A percentile compares a stretch with the other conserved stretches of the same genome.
Evolutionary conservation across 1,140 invertebrate genomes (phyloP).

Genomic region (Solenopsis invicta): DNA sequence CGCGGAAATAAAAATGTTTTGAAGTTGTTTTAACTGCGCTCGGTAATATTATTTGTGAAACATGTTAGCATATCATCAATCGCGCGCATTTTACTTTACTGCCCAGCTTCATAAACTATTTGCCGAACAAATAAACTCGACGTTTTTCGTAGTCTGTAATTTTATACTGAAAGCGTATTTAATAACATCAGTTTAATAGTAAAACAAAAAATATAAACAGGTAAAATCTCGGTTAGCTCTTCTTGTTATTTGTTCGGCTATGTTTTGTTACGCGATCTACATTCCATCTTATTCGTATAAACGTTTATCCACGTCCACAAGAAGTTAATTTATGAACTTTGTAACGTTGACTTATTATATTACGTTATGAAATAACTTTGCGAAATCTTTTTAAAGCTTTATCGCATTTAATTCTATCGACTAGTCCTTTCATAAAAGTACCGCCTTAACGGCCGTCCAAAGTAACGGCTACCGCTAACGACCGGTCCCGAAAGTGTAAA

Average conservation of each 20-base stretch:
- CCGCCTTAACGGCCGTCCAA: constrained; percentile 59
- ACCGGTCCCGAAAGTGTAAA: constrained; percentile 73
- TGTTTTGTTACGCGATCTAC: background rate
- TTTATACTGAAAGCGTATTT: background rate
- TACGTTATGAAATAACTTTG: background rate
- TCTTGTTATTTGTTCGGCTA: background rate
- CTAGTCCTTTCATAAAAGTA: constrained; percentile 40
- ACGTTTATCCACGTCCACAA: background rate
- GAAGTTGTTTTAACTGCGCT: background rate
- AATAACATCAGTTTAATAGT: constrained; percentile 2
- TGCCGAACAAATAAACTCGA: background rate
- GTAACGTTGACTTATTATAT: constrained; percentile 15
- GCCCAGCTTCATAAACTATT: background rate
- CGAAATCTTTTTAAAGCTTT: background rate
- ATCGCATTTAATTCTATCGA: constrained; percentile 27
- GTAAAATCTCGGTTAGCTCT: background rate
- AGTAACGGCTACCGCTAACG: constrained; percentile 71
- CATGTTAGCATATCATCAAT: constrained; percentile 10
- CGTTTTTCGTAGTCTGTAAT: background rate
- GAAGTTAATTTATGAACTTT: background rate
- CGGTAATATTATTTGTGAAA: constrained; percentile 17
- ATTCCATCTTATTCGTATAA: background rate
- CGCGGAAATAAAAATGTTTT: background rate
- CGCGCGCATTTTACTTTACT: background rate
- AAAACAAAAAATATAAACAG: background rate